Evolutionary conservation across 2,797 vertebrate species (phyloP).

Genomic region (Epinephelus malabaricus): DNA sequence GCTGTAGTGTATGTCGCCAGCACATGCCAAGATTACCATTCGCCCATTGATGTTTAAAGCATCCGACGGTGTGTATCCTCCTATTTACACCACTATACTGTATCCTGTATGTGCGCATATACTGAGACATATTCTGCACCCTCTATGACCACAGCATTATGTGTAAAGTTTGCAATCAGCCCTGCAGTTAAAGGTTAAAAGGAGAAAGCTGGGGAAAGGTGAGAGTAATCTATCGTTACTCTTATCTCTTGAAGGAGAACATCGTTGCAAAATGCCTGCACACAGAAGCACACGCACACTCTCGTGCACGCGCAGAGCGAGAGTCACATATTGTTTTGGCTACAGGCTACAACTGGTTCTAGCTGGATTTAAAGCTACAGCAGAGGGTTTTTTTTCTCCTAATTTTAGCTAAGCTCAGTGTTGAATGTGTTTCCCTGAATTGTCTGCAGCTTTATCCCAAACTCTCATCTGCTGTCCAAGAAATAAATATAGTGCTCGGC

Average conservation of each 20-base stretch:
- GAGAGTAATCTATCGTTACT: slow-evolving; percentile 65
- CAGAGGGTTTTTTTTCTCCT: slow-evolving; percentile 10
- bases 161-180: slow-evolving; percentile 53
- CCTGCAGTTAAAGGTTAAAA: slow-evolving; percentile 61
- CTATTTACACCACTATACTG: neutral
- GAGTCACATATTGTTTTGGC: slow-evolving; percentile 83
- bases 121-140: neutral
- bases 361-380: slow-evolving; percentile 84
- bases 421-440: slow-evolving; percentile 48
- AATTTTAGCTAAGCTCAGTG: slow-evolving; percentile 59
- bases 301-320: slow-evolving; percentile 34
- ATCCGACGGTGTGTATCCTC: slow-evolving; percentile 15
- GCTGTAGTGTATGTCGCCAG: slow-evolving; percentile 27
- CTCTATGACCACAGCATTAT: slow-evolving; percentile 2
- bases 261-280: slow-evolving; percentile 48
- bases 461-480: slow-evolving; percentile 31
- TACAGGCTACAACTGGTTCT: slow-evolving; percentile 84
- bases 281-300: slow-evolving; percentile 24
- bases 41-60: slow-evolving; percentile 13
- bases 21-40: slow-evolving; percentile 32
- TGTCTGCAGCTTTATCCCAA: slow-evolving; percentile 35
- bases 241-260: slow-evolving; percentile 72
- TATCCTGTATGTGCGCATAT: neutral
- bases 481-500: slow-evolving; percentile 27
- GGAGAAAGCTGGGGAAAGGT: slow-evolving; percentile 48